Evolutionary conservation across 2,113 vertebrate genomes (phyloP).

Genomic region (Elgaria multicarinata): DNA sequence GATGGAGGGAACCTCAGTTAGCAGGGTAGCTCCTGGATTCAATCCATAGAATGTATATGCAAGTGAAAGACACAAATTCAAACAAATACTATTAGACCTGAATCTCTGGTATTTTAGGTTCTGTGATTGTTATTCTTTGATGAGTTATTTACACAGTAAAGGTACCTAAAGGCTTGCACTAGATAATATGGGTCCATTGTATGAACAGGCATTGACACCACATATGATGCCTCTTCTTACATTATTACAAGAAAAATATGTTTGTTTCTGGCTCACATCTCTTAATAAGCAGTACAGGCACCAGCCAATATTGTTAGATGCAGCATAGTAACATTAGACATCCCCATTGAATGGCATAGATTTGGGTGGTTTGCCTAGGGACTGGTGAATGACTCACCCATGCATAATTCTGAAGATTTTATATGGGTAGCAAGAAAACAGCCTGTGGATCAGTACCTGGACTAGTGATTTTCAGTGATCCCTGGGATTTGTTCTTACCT

Average conservation of each 20-base stretch:
- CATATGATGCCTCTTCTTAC: background rate
- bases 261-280: background rate
- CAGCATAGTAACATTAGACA: background rate
- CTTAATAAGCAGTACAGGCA: background rate
- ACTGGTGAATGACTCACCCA: background rate
- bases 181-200: rapidly evolving
- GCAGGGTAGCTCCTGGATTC: background rate
- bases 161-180: conserved; percentile 49
- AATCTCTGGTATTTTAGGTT: rapidly evolving
- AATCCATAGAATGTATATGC: rapidly evolving
- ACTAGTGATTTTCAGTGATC: background rate
- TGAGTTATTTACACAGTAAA: background rate
- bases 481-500: background rate
- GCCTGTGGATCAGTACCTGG: background rate
- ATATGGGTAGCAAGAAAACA: background rate
- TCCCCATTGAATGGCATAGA: background rate
- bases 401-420: background rate
- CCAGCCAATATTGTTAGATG: background rate
- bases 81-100: rapidly evolving
- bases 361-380: background rate
- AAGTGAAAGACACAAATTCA: background rate
- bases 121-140: background rate
- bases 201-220: background rate
- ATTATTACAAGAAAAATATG: too few species aligned
- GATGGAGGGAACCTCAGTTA: too few species aligned